Evolutionary conservation across 2,113 vertebrate species (phyloP).

Genomic region (Catharus minimus): DNA sequence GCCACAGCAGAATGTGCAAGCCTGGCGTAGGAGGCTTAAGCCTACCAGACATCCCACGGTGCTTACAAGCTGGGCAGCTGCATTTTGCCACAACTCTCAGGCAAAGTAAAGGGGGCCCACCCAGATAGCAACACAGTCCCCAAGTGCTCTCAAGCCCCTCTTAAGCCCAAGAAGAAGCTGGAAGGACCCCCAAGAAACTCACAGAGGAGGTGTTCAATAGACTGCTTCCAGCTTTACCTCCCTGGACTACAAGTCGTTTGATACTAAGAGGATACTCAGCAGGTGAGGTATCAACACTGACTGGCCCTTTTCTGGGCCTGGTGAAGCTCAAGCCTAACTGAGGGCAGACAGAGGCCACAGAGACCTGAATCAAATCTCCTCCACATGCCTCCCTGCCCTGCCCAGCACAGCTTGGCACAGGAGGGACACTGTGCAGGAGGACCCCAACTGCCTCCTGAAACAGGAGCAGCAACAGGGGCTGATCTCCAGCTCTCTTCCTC

Average conservation of each 20-base stretch:
- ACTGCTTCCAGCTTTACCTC: not conserved
- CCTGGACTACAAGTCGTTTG: not conserved
- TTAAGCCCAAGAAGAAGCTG: not conserved
- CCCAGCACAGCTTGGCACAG: not conserved
- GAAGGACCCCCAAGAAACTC: not conserved
- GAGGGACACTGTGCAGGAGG: not conserved
- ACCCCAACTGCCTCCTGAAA: not conserved
- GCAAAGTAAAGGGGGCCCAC: not conserved
- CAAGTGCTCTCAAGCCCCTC: not conserved
- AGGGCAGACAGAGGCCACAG: not conserved
- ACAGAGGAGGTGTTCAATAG: not conserved
- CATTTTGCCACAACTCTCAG: not conserved
- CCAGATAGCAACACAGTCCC: not conserved
- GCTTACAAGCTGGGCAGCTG: not conserved
- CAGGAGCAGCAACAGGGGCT: not conserved
- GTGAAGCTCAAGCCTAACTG: not conserved
- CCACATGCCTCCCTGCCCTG: accelerated
- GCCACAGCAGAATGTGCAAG: not conserved
- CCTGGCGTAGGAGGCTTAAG: not conserved
- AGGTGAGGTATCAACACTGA: not conserved
- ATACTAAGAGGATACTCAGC: not conserved
- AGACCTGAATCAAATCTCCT: not conserved
- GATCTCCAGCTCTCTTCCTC: not conserved
- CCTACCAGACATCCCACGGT: not conserved
- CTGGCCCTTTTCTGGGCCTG: not conserved